Base-by-base conservation (phyloP, 1,140 invertebrate species). In the Dinothrombium tinctorium region DNA sequence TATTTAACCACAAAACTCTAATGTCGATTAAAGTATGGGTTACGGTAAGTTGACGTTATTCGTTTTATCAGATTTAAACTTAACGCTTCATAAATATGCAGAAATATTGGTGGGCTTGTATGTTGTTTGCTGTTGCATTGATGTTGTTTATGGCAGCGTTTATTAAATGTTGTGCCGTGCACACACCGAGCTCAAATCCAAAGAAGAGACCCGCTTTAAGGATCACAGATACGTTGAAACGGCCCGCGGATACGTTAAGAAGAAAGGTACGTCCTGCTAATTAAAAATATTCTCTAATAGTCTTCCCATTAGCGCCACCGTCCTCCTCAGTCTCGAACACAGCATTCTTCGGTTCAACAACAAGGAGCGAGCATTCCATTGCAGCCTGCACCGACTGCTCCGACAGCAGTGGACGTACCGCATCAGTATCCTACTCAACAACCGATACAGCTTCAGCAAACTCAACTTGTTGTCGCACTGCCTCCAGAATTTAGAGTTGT, bases 101-200 rank as follows among this genome's bases (percentile, higher is more conserved):
- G 74, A 81, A 81, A 56, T 76, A 83, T 52, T 99, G 92, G 92
- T 98, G 89, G 80, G 80, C 78, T 7, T 87, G 94, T 41, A 62
- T 95, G 43, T 58, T 96, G 7, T 81, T 89, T 60, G 73, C 77
- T 17, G 74, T 98, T 37, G 74, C 68, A 25, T 77, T 96, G 51
- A 73, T 98, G 7, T 73, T 94, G 44, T 73, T 87, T 50, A 96
- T 98, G 89, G 89, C 82, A 20, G 61, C 87, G n/a, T 96, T 99
- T 59, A 94, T 99, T 50, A 95, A 96, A 58, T 92, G 90, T 56
- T 98, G 90, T 62, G 90, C 92, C 12, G 90, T 98, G 38, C 90
- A 98, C 58, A 98, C 92, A 31, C 92, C 92, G 15, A 92, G 84
- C 35, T 87, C 77, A 37, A 94, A 95, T 68, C 89, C 89, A 8